Base-by-base conservation (phyloP, 2,797 vertebrate genomes). In the Falco berigora region DNA sequence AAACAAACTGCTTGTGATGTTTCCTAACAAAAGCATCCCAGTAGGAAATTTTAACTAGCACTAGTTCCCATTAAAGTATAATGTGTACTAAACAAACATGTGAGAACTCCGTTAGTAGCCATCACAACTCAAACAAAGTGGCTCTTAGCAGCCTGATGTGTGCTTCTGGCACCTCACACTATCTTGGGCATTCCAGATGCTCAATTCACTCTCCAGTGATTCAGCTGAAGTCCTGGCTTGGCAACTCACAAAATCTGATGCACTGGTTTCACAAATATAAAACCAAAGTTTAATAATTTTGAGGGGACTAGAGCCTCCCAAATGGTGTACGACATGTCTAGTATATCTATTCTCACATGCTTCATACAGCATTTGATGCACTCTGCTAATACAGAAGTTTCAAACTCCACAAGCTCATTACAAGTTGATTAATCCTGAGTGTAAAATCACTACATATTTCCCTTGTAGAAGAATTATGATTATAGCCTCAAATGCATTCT, bases 361-460 rank as follows among this genome's bases (percentile, higher is more conserved):
- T 85, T n/a, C 56, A 52, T 30, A 5, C 38, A 66, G 58, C 62
- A 44, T 64, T 72, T 80, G 42, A 36, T 88, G 50, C 12, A 15
- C 32, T 85, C 50, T 78, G 42, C 30, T 61, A 83, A 10, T 36
- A 34, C 36, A 77, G 47, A 88, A 62, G 61, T 95, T 97, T 96
- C 71, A 94, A 86, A 90, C 77, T 66, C 64, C 56, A 46, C 28
- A 86, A 92, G 46, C 42, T 94, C 82, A 68, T 95, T 94, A 84
- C 20, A 95, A 83, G 73, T 90, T 91, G 84, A 85, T 96, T 96
- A 92, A 94, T 95, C 91, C 62, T 92, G 42, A 62, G 66, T 88
- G 69, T 94, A 94, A 97, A 95, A 94, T 96, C 86, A 87, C 92
- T 67, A 22, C 36, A 7, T 38, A 69, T 27, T 90, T 96, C 67